phyloP scores from a whole-genome alignment of 2,113 vertebrate genomes.

The Cephalophus harveyi region DNA sequence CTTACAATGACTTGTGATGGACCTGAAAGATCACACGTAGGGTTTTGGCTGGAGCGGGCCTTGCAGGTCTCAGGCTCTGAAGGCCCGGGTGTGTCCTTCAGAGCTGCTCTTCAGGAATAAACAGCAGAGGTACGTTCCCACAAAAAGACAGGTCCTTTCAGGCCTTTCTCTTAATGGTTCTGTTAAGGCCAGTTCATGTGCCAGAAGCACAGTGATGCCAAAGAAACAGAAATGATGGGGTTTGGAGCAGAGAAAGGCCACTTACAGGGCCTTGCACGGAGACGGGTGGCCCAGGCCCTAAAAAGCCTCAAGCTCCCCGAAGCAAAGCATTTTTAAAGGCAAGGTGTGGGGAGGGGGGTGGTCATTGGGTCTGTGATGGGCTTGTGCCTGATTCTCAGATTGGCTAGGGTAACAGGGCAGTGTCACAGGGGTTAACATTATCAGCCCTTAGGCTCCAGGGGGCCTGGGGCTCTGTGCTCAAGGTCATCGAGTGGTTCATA shows the following conservation, averaged over 20 bases:
- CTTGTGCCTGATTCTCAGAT: background rate
- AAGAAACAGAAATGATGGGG: background rate
- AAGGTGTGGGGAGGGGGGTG: background rate
- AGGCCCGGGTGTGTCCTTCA: background rate
- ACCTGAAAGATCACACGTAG: accelerated
- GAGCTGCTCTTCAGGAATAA: background rate
- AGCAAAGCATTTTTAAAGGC: background rate
- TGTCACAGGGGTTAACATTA: background rate
- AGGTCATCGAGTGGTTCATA: background rate
- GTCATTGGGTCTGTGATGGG: background rate
- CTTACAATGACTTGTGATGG: background rate
- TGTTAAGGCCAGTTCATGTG: background rate
- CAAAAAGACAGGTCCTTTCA: background rate
- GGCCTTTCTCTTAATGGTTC: background rate
- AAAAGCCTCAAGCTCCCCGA: background rate
- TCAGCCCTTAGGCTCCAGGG: background rate
- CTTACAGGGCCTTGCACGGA: background rate
- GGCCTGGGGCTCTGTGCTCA: background rate
- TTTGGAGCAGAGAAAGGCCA: background rate
- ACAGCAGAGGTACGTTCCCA: background rate
- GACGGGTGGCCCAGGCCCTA: background rate
- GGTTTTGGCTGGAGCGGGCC: background rate
- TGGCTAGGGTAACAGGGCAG: background rate
- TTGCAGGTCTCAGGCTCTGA: accelerated
- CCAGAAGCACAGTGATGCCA: background rate